Percentiles rank a stretch among this genome's conserved stretches.
Evolutionary conservation across 2,888 invertebrate genomes (phyloP).

Genomic region (Lasioglossum villosulum): DNA sequence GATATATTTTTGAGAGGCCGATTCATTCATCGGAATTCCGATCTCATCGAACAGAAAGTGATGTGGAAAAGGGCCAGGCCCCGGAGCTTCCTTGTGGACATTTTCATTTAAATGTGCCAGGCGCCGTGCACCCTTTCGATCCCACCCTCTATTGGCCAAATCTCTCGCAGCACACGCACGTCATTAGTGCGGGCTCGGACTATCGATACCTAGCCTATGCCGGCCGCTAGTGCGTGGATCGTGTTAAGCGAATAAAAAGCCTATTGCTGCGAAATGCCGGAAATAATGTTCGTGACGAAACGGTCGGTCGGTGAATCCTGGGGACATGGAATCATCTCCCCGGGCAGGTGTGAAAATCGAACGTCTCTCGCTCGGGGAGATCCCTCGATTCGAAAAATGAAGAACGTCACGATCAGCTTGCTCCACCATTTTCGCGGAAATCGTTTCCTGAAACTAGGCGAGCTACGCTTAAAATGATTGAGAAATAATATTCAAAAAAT

Average conservation of each 20-base stretch:
- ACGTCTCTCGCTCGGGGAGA: background rate
- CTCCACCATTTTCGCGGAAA: background rate
- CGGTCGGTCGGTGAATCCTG: slow-evolving; percentile 33
- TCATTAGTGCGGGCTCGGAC: slow-evolving; percentile 80
- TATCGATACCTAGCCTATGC: slow-evolving; percentile 78
- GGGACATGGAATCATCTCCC: slow-evolving; percentile 19
- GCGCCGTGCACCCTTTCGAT: slow-evolving; percentile 73
- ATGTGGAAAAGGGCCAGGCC: slow-evolving; percentile 30
- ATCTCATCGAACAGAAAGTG: slow-evolving; percentile 22
- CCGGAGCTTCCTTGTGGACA: slow-evolving; percentile 50
- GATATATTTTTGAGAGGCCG: background rate
- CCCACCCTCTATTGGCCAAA: slow-evolving; percentile 81
- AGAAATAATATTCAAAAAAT: background rate
- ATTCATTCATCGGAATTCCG: slow-evolving; percentile 1
- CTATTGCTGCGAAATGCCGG: slow-evolving; percentile 72
- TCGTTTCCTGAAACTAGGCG: background rate
- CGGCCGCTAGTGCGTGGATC: slow-evolving; percentile 78
- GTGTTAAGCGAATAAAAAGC: slow-evolving; percentile 79
- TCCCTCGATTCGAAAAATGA: slow-evolving; percentile 3
- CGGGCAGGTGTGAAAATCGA: slow-evolving; percentile 30
- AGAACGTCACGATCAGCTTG: background rate
- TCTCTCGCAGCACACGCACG: slow-evolving; percentile 82
- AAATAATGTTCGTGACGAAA: slow-evolving; percentile 62
- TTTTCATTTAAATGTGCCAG: slow-evolving; percentile 67
- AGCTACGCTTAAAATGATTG: background rate